A percentile compares a stretch with the other conserved stretches of the same genome.
Conservation (phyloP, 2,113 vertebrate genomes). For the Stomatorhinus ivindoensis region DNA sequence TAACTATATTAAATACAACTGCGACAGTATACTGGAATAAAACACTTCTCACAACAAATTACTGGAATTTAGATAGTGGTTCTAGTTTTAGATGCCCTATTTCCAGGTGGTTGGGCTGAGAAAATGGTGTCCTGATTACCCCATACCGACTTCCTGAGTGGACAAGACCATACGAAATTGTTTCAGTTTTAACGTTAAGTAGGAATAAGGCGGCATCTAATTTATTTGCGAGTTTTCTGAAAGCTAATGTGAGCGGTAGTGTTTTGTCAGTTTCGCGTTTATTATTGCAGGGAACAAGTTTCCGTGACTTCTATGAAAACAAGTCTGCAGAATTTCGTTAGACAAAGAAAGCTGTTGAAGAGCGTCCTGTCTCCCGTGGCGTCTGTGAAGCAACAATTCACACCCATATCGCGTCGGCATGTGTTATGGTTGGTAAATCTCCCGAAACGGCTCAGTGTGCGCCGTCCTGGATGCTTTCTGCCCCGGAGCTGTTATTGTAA, state of each 20-base stretch:
- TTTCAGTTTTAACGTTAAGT: neutral
- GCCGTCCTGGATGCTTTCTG: neutral
- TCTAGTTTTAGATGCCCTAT: neutral
- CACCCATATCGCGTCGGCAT: neutral
- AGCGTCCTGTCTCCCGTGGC: neutral
- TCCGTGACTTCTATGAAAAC: conserved; percentile 5
- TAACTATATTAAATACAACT: neutral
- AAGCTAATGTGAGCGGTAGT: neutral
- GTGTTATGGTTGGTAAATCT: neutral
- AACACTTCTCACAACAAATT: neutral
- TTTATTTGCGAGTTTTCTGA: neutral
- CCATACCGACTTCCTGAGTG: neutral
- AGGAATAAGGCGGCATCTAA: neutral
- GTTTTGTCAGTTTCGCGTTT: neutral
- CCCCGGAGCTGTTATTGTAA: neutral
- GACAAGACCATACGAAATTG: neutral
- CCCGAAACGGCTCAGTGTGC: neutral
- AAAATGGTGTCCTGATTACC: neutral
- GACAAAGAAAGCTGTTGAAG: conserved; percentile 1
- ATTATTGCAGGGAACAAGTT: neutral
- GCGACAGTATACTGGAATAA: neutral
- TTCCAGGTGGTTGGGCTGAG: neutral
- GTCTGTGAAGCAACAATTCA: neutral
- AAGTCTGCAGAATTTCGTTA: neutral
- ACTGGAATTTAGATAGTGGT: neutral